Evolutionary conservation across 2,797 vertebrate species (phyloP).

Genomic region (Eurystomus glaucurus): DNA sequence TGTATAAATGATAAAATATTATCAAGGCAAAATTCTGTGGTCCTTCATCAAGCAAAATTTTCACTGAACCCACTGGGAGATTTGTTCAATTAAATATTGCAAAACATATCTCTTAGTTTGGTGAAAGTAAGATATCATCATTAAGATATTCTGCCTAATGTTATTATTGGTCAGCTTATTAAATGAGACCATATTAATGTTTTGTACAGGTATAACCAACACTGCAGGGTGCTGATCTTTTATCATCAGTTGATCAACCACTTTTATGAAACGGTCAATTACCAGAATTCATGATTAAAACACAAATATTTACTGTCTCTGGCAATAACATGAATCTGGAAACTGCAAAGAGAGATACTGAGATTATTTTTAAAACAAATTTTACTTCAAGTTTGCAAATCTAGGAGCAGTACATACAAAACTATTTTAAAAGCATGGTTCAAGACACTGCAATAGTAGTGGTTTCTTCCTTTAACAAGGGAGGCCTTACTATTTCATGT

Average conservation of each 20-base stretch:
- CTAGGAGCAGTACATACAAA: not conserved
- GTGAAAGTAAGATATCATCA: slow-evolving; percentile 67
- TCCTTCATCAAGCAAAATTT: slow-evolving; percentile 70
- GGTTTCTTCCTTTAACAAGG: not conserved
- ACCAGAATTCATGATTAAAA: slow-evolving; percentile 22
- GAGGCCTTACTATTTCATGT: not conserved
- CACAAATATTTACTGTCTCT: slow-evolving; percentile 18
- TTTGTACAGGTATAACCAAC: slow-evolving; percentile 35
- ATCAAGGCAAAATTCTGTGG: slow-evolving; percentile 62
- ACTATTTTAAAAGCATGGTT: not conserved
- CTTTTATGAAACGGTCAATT: slow-evolving; percentile 50
- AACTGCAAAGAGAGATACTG: not conserved
- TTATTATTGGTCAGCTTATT: slow-evolving; percentile 67
- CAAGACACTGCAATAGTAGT: not conserved
- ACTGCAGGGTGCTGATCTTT: slow-evolving; percentile 47
- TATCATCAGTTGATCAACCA: slow-evolving; percentile 50
- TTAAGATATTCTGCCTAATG: slow-evolving; percentile 71
- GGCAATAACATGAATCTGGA: not conserved
- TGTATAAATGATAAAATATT: slow-evolving; percentile 81
- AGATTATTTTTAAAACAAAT: not conserved
- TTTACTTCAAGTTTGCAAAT: not conserved
- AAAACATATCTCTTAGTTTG: slow-evolving; percentile 72
- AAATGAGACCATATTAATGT: slow-evolving; percentile 52
- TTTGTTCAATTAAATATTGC: slow-evolving; percentile 65
- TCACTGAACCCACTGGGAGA: slow-evolving; percentile 46